Conservation (phyloP, 2,797 vertebrate genomes). For the Urophycis tenuis region DNA sequence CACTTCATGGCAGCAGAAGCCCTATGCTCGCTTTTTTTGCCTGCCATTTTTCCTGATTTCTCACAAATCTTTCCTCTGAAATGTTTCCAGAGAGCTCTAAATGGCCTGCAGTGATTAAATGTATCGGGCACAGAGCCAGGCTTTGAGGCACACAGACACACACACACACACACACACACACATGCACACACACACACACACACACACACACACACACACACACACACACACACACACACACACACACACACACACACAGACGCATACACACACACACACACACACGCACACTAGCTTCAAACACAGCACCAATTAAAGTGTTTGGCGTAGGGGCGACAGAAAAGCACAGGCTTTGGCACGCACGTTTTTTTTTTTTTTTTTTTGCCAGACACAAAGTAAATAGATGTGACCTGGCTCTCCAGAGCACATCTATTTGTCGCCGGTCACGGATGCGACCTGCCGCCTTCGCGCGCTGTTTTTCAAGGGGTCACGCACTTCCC, state of each 20-base stretch:
- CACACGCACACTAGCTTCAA: slow-evolving; percentile 51
- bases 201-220: slow-evolving; percentile 30
- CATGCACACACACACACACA: slow-evolving; percentile 27
- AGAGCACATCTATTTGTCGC: slow-evolving; percentile 27
- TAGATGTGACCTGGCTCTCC: slow-evolving; percentile 39
- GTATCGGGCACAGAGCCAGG: slow-evolving; percentile 44
- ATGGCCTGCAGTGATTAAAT: slow-evolving; percentile 48
- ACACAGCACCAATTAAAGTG: slow-evolving; percentile 57
- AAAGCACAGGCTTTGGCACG: slow-evolving; percentile 27
- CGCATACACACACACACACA: slow-evolving; percentile 31
- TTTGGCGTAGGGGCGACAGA: slow-evolving; percentile 34
- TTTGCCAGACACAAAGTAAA: slow-evolving; percentile 39
- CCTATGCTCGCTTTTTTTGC: background rate
- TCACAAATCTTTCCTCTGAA: slow-evolving; percentile 33
- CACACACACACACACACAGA: slow-evolving; percentile 35
- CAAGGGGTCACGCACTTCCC: slow-evolving; percentile 45
- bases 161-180: too few species aligned
- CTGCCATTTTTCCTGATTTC: slow-evolving; percentile 19
- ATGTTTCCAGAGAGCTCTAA: slow-evolving; percentile 35
- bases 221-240: slow-evolving; percentile 33
- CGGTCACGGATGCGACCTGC: slow-evolving; percentile 25
- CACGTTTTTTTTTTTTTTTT: too few species aligned
- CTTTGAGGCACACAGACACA: slow-evolving; percentile 37
- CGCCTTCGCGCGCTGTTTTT: slow-evolving; percentile 45
- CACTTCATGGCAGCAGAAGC: background rate